Evolutionary conservation across 2,888 invertebrate genomes (phyloP).

Genomic region (Agrotis clavis): DNA sequence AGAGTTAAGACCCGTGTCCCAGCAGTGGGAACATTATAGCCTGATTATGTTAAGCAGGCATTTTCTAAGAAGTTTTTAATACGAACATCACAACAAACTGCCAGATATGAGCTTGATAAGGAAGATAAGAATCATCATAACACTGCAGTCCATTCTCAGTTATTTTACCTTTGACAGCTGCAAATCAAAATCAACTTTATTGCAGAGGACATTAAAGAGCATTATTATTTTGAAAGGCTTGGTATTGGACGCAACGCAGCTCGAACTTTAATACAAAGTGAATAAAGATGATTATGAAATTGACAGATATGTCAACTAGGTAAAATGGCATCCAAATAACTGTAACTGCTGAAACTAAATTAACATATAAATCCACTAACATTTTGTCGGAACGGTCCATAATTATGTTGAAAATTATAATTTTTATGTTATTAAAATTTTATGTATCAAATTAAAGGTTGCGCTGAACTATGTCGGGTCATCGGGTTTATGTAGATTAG

Average conservation of each 20-base stretch:
- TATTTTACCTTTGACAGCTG: not conserved
- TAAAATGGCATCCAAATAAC: not conserved
- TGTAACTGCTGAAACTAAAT: conserved; percentile 43
- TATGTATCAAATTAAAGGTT: conserved; percentile 60
- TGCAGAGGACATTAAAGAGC: not conserved
- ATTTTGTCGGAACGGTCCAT: conserved; percentile 53
- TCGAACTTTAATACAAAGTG: not conserved
- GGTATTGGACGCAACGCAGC: not conserved
- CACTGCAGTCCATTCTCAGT: not conserved
- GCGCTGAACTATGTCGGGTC: conserved; percentile 60
- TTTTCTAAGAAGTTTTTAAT: conserved; percentile 54
- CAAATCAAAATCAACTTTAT: not conserved
- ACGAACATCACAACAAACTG: conserved; percentile 38
- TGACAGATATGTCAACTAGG: not conserved
- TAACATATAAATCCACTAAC: conserved; percentile 57
- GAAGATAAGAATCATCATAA: conserved; percentile 56
- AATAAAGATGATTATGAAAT: not conserved
- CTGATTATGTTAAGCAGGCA: conserved; percentile 6
- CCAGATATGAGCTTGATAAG: conserved; percentile 44
- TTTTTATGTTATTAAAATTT: conserved; percentile 58
- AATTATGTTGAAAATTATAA: conserved; percentile 59
- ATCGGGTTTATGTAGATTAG: conserved; percentile 55
- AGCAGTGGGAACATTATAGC: not conserved
- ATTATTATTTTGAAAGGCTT: not conserved
- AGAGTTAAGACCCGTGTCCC: not conserved